phyloP scores from a whole-genome alignment of 2,888 invertebrate genomes.

The Volucella zonaria region DNA sequence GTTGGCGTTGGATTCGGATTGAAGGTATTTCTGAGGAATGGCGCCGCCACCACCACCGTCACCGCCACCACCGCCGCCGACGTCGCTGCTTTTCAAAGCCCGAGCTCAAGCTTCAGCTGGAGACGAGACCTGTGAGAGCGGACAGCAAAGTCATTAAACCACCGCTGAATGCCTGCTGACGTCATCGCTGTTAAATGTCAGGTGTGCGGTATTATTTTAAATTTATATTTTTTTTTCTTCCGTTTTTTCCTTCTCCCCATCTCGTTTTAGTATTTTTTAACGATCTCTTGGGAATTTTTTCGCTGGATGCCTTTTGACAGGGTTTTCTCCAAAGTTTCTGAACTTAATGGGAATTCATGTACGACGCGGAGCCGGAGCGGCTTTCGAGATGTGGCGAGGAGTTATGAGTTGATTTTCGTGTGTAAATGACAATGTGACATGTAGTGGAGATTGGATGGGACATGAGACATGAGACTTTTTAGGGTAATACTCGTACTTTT shows the following conservation, averaged over 20 bases:
- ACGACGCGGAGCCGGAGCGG: conserved; percentile 19
- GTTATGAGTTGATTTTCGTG: conserved; percentile 8
- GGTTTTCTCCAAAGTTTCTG: conserved; percentile 64
- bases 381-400: conserved; percentile 16
- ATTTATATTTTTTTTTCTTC: conserved; percentile 29
- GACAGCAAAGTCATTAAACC: conserved; percentile 51
- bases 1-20: conserved; percentile 33
- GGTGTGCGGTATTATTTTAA: conserved; percentile 72
- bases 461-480: conserved; percentile 40
- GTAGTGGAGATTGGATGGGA: conserved; percentile 19
- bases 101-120: not conserved
- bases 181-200: conserved; percentile 72
- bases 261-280: conserved; percentile 58
- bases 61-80: not conserved
- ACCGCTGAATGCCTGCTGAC: conserved; percentile 58
- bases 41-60: conserved; percentile 38
- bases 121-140: conserved; percentile 11
- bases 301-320: conserved; percentile 59
- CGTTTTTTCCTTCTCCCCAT: conserved; percentile 13
- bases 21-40: conserved; percentile 63
- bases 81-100: not conserved
- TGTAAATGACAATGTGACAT: conserved; percentile 64
- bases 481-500: conserved; percentile 23
- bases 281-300: conserved; percentile 70
- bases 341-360: conserved; percentile 70